Evolutionary conservation across 2,888 invertebrate genomes (phyloP).

Genomic region (Tromatobia lineatoria): DNA sequence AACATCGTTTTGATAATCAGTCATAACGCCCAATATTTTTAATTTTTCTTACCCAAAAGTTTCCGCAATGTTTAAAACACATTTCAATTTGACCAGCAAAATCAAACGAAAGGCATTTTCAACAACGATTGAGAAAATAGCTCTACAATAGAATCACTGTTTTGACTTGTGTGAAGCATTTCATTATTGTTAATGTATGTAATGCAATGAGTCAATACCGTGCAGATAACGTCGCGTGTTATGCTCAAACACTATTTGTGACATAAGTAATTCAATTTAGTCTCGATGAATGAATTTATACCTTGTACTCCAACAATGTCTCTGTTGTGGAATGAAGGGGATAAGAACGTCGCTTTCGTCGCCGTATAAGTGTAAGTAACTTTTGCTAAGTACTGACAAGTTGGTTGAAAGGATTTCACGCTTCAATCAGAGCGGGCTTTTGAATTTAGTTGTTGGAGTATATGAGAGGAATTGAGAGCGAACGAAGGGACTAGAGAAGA

Average conservation of each 20-base stretch:
- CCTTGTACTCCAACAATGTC: neutral
- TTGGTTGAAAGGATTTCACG: slow-evolving; percentile 2
- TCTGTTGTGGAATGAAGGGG: neutral
- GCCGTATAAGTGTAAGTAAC: neutral
- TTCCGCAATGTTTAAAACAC: no score
- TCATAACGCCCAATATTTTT: no score
- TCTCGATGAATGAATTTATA: neutral
- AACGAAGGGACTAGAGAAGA: neutral
- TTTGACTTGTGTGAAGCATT: no score
- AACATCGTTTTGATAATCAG: no score
- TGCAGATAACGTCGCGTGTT: no score
- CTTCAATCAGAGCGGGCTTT: neutral
- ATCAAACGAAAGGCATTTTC: no score
- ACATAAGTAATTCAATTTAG: neutral
- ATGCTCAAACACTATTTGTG: neutral
- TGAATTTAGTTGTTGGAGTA: neutral
- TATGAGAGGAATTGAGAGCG: neutral
- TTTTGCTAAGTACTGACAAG: neutral
- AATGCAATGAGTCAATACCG: no score
- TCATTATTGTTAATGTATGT: no score
- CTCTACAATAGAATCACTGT: no score
- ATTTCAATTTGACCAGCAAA: no score
- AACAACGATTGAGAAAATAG: no score
- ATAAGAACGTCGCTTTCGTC: neutral
- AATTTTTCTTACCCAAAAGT: no score